phyloP scores from a whole-genome alignment of 2,888 invertebrate species.

The Azorinus chamasolen region DNA sequence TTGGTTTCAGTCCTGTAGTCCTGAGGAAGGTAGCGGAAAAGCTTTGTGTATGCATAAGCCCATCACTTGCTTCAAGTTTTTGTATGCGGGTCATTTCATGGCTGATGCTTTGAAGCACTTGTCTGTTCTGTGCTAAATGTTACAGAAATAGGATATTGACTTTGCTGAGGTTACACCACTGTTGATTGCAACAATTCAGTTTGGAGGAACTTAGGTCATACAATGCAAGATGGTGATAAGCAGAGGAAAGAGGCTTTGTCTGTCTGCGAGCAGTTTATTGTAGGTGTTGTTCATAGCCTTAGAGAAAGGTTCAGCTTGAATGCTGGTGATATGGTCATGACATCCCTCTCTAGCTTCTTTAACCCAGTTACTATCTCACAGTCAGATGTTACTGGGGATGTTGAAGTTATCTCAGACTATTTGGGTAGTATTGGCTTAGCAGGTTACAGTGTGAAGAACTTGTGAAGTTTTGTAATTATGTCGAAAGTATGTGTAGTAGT shows the following conservation, averaged over 20 bases:
- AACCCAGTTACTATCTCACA: background rate
- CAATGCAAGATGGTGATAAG: conserved; percentile 37
- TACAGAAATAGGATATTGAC: conserved; percentile 34
- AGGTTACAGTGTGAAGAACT: background rate
- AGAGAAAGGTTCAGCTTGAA: conserved; percentile 26
- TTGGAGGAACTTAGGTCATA: conserved; percentile 21
- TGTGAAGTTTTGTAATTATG: background rate
- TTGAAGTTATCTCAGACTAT: conserved; percentile 1
- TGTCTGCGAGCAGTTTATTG: conserved; percentile 28
- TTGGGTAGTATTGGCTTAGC: background rate
- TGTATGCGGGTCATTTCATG: conserved; percentile 24
- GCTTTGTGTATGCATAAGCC: conserved; percentile 4
- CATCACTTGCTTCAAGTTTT: background rate
- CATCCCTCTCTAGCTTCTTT: background rate
- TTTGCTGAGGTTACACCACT: conserved; percentile 46
- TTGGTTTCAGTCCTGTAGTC: conserved; percentile 23
- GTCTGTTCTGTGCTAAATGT: conserved; percentile 26
- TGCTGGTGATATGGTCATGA: conserved; percentile 3
- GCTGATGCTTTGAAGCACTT: conserved; percentile 39
- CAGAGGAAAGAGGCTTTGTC: conserved; percentile 37
- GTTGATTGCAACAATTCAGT: conserved; percentile 27
- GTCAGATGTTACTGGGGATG: background rate
- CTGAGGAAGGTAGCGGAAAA: background rate
- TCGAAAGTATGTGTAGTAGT: background rate
- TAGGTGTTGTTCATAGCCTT: conserved; percentile 20